Conservation (phyloP, 2,888 invertebrate species). For the Julus scanicus region DNA sequence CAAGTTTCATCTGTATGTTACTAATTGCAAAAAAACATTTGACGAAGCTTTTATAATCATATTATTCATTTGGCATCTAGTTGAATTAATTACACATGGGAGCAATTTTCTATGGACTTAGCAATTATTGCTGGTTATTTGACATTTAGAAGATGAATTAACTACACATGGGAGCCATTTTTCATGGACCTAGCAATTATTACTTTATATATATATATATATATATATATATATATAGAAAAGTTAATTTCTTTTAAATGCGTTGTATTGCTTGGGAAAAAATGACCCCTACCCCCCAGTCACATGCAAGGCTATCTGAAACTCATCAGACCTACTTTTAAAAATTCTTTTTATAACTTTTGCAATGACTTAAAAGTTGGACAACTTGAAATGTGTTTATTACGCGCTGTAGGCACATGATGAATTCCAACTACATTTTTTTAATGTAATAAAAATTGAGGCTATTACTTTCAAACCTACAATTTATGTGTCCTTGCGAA, state of each 20-base stretch:
- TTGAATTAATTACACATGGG: too few species aligned
- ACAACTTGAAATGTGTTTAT: not conserved
- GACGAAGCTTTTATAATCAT: not conserved
- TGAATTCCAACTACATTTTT: not conserved
- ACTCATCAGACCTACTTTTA: not conserved
- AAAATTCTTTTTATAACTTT: not conserved
- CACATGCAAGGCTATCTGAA: not conserved
- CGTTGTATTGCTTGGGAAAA: not conserved
- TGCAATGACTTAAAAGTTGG: not conserved
- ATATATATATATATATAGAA: not conserved
- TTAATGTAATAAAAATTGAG: not conserved
- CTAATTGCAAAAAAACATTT: too few species aligned
- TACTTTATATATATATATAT: not conserved
- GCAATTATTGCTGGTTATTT: not conserved
- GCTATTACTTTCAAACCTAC: not conserved
- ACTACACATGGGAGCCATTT: too few species aligned
- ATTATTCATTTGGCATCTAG: not conserved
- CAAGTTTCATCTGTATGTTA: too few species aligned
- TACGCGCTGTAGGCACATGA: not conserved
- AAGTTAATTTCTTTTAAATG: not conserved
- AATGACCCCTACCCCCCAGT: not conserved
- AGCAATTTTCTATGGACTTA: not conserved
- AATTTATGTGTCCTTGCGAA: conserved; percentile 21
- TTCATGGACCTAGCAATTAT: not conserved
- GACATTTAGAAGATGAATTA: not conserved